phyloP scores from a whole-genome alignment of 2,888 invertebrate species.

The Dolichomitus sp. region DNA sequence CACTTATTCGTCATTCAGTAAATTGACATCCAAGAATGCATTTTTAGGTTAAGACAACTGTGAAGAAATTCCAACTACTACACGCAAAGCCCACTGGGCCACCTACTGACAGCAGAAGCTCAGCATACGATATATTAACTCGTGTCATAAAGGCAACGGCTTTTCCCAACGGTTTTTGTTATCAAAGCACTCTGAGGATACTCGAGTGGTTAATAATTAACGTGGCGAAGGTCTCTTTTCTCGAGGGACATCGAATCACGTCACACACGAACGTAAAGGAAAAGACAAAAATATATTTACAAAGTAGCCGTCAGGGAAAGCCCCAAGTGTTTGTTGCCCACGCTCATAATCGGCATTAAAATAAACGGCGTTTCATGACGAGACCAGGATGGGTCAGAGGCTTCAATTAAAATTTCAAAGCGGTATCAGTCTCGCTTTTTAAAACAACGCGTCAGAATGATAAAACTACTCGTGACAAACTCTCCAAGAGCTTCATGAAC shows the following conservation, averaged over 20 bases:
- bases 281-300: not conserved
- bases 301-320: not conserved
- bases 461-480: not conserved
- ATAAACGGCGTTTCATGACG: not conserved
- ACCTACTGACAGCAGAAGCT: not conserved
- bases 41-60: not conserved
- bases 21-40: not conserved
- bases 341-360: not conserved
- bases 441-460: not conserved
- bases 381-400: not conserved
- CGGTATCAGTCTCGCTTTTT: not conserved
- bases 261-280: not conserved
- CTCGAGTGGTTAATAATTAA: not conserved
- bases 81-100: not conserved
- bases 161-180: not conserved
- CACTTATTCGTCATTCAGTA: not conserved
- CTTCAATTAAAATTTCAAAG: not conserved
- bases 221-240: not conserved
- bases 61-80: not conserved
- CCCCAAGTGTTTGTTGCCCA: not conserved
- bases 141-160: not conserved
- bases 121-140: not conserved
- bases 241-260: not conserved
- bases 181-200: not conserved
- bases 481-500: constrained; percentile 4